Percentiles rank a stretch among this genome's conserved stretches.
Conservation (phyloP, 2,113 vertebrate species). For the Mionectes macconnelli region DNA sequence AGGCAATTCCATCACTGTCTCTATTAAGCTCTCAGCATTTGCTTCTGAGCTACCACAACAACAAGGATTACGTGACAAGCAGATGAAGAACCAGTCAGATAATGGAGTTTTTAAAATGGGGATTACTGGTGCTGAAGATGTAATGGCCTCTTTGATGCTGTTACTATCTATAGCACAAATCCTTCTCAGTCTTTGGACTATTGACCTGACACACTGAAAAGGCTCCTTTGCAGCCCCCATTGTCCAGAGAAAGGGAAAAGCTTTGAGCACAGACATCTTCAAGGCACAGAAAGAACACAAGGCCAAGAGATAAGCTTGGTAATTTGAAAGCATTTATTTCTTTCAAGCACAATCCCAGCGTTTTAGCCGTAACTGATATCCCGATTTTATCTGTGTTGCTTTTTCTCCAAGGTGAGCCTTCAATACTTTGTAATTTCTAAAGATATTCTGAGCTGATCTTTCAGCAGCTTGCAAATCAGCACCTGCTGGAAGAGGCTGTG, state of each 20-base stretch:
- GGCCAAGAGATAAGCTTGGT: slow-evolving; percentile 42
- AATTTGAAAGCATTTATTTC: slow-evolving; percentile 35
- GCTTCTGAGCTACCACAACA: slow-evolving; percentile 19
- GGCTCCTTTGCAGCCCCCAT: slow-evolving; percentile 20
- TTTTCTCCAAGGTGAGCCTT: slow-evolving; percentile 31
- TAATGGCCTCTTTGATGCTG: slow-evolving; percentile 54
- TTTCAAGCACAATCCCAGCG: neutral
- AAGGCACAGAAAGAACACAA: slow-evolving; percentile 38
- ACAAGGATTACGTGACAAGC: slow-evolving; percentile 57
- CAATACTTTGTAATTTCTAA: neutral
- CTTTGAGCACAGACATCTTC: slow-evolving; percentile 8
- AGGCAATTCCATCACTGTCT: slow-evolving; percentile 24
- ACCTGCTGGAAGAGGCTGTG: neutral
- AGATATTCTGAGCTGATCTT: slow-evolving; percentile 7
- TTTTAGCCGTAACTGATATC: slow-evolving; percentile 27
- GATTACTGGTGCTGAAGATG: slow-evolving; percentile 51
- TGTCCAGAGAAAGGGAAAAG: slow-evolving; percentile 28
- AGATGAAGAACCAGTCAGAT: slow-evolving; percentile 55
- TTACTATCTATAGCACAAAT: slow-evolving; percentile 64
- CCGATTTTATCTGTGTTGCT: slow-evolving; percentile 1
- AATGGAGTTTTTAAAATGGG: slow-evolving; percentile 58
- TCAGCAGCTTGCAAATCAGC: neutral
- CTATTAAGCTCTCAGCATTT: neutral
- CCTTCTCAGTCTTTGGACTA: slow-evolving; percentile 32
- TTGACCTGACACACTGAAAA: slow-evolving; percentile 52